Evolutionary conservation across 2,113 vertebrate genomes (phyloP).

Genomic region (Dromaius novaehollandiae): DNA sequence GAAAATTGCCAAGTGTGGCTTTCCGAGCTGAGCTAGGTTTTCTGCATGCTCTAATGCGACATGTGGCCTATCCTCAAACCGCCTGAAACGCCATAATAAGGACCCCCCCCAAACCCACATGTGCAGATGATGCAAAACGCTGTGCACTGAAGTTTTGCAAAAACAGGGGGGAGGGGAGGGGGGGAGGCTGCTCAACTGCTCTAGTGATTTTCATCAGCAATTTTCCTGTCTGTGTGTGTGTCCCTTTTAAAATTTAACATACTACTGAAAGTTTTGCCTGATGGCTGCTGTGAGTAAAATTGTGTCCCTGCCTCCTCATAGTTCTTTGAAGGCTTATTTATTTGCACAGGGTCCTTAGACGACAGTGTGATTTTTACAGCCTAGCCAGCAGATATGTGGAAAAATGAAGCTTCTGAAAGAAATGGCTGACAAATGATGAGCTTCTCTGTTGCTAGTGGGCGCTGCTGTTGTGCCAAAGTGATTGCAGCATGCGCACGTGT

Average conservation of each 20-base stretch:
- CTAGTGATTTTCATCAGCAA: neutral
- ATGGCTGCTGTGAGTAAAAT: neutral
- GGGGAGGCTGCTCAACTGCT: neutral
- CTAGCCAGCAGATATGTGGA: neutral
- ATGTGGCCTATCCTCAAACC: neutral
- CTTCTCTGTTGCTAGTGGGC: neutral
- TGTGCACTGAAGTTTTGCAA: neutral
- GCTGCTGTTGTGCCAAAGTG: neutral
- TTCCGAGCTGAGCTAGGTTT: slow-evolving; percentile 5
- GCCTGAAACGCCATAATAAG: neutral
- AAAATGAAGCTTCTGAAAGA: neutral
- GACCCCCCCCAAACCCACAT: neutral
- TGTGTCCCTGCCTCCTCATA: neutral
- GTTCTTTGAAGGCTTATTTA: neutral
- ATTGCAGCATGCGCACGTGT: neutral
- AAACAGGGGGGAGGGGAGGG: neutral
- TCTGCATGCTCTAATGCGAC: neutral
- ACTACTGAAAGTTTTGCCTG: neutral
- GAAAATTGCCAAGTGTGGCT: neutral
- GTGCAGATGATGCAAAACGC: neutral
- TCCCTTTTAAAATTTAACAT: neutral
- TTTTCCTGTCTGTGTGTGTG: neutral
- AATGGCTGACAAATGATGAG: neutral
- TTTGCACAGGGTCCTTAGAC: neutral
- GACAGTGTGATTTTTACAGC: neutral